Evolutionary conservation across 2,113 vertebrate species (phyloP), one percentile per base, ranked within the genome.

Genomic region (Micronisus gabar): DNA sequence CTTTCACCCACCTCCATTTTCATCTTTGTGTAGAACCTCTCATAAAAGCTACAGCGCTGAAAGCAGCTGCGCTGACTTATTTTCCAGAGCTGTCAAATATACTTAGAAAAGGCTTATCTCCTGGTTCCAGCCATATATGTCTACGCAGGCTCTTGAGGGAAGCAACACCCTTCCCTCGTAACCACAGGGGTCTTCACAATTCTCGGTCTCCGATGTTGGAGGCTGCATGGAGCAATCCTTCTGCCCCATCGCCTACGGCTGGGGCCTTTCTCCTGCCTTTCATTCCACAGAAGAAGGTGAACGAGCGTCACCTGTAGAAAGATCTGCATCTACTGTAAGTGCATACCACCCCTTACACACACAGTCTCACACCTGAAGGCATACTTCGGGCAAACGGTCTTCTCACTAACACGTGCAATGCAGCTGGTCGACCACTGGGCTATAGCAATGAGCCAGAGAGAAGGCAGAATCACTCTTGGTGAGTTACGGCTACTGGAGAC

Each of bases 221-320:
- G 53, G 25, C 45, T 62, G 30, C 15, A 2, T 3, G 11, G 67
- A 17, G 9, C 34, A 76, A 43, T 34, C 10, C 43, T 80, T 11
- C 40, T 73, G 36, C 36, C 48, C 17, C 27, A 63, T 0, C 4
- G 22, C 10, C 53, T 34, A 4, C 0, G 1, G 29, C 55, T 1
- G 25, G 22, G 18, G 14, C 21, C 13, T 72, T 89, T 55, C 21
- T 26, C 23, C 22, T 52, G n/a, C 32, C 25, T 73, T 80, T 56
- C 19, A 23, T n/a, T 66, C 38, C 7, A 2, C 29, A 52, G 50
- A 30, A 21, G 38, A 50, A 63, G 27, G 36, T 48, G 55, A 70
- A 58, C 38, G 17, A 86, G 41, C 65, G 41, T 34, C 41, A 58
- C 38, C 78, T 83, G 61, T 62, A 65, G 41, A 61, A 71, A 66